Conservation (phyloP, 2,113 vertebrate species). For the Callithrix jacchus region DNA sequence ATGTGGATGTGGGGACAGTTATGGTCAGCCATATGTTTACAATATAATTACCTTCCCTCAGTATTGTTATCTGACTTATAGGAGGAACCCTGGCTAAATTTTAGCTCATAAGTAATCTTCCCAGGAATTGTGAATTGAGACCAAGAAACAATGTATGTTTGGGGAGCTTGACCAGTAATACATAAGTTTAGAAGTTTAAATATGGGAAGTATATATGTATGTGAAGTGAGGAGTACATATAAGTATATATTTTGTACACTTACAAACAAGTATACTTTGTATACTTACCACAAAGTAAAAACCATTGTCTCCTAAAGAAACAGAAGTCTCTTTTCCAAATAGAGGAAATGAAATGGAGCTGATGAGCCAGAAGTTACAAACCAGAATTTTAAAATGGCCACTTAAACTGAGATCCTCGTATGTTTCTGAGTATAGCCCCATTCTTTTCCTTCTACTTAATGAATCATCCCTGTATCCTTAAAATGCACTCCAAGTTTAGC, state of each 20-base stretch:
- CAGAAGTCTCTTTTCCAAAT: background rate
- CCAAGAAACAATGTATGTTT: background rate
- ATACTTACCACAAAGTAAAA: too few species aligned
- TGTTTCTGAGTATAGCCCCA: rapidly evolving
- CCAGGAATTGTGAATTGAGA: background rate
- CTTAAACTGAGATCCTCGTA: background rate
- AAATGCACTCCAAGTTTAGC: too few species aligned
- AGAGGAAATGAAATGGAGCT: background rate
- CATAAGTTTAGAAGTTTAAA: background rate
- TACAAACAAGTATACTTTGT: too few species aligned
- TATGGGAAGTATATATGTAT: background rate
- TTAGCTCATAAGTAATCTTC: background rate
- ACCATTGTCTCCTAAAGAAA: background rate
- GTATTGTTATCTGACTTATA: background rate
- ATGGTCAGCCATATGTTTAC: background rate
- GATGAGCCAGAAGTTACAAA: background rate
- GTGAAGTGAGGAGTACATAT: background rate
- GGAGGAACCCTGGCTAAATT: background rate
- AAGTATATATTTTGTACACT: background rate
- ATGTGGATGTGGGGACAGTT: background rate
- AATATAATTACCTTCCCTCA: background rate
- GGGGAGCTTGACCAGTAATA: background rate
- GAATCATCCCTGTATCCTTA: background rate
- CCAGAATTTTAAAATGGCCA: background rate
- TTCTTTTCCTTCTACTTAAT: background rate